phyloP scores from a whole-genome alignment of 2,888 invertebrate species.

The Pedicia rivosa region DNA sequence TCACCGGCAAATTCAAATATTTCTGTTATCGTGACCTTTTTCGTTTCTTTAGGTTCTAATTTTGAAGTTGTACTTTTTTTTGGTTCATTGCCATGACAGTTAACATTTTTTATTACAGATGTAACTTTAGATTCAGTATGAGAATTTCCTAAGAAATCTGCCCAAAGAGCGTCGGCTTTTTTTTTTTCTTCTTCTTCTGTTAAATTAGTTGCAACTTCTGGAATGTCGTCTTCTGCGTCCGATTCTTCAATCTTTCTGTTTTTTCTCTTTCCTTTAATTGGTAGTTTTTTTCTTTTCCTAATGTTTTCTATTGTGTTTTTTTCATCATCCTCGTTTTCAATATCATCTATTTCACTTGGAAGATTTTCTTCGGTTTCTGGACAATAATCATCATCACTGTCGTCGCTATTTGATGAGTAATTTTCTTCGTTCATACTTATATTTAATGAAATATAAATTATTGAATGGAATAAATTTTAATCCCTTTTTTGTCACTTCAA shows the following conservation, averaged over 20 bases:
- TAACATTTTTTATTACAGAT: constrained; percentile 7
- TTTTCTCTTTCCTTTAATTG: constrained; percentile 14
- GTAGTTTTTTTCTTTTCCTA: constrained; percentile 14
- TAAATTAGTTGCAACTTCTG: constrained; percentile 26
- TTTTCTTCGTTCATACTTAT: constrained; percentile 28
- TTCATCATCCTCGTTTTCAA: constrained; percentile 17
- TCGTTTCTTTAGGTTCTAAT: constrained; percentile 11
- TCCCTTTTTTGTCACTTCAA: too few relatives aligned
- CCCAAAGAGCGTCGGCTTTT: constrained; percentile 62
- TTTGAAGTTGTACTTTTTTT: constrained; percentile 12
- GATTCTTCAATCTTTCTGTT: constrained; percentile 12
- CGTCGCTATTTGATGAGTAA: constrained; percentile 47
- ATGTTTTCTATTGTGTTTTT: constrained; percentile 15
- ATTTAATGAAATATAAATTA: too few relatives aligned
- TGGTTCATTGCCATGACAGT: constrained; percentile 10
- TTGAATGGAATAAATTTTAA: too few relatives aligned
- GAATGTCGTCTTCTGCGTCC: constrained; percentile 20
- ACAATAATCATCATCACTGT: constrained; percentile 64
- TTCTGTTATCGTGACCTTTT: constrained; percentile 44
- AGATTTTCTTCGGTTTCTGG: constrained; percentile 36
- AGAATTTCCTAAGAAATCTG: constrained; percentile 58
- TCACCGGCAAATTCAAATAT: constrained; percentile 82
- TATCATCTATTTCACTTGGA: constrained; percentile 34
- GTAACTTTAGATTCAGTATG: constrained; percentile 21
- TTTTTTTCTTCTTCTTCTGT: constrained; percentile 50